Base-by-base conservation (phyloP, 2,888 invertebrate species). In the Eremobia ochroleuca region DNA sequence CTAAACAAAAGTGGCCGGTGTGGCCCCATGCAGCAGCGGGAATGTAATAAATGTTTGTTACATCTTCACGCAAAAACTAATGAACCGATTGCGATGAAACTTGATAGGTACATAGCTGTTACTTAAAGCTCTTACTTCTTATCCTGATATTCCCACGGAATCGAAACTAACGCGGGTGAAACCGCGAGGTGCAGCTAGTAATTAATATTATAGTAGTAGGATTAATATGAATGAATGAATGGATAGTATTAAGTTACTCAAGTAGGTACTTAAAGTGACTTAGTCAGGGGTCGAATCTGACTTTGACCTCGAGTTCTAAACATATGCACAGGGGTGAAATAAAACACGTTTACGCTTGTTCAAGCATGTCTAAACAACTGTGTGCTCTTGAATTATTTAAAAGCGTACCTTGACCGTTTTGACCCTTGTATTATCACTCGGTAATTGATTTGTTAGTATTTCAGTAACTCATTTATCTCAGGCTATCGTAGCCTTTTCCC, bases 301-400 rank as follows among this genome's bases (percentile, higher is more conserved):
- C 21, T 13, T 64, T 74, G 28, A 58, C 25, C n/a, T 46, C 28
- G n/a, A 21, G 1, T 71, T 81, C 28, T 59, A 65, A 61, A 40
- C 59, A 46, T 34, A 46, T 71, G 18, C 67, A 65, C 46, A 34
- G 15, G 79, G 62, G 72, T 83, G 37, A 52, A 49, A 67, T 68
- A 46, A 65, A 68, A 65, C 31, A 49, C 6, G 62, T 84, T 80
- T 21, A 75, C 43, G 46, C 61, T 71, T 59, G 62, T 75, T 70
- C 58, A 64, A 82, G 59, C 75, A 71, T 55, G 46, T 59, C 70
- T 66, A 46, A 74, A 75, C 61, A 64, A 21, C 59, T 62, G 67
- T 28, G 58, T 71, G 75, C n/a, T 59, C 73, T 69, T 73, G 65
- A 69, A 79, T 55, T 46, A 67, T 31, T 71, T 68, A 37, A 69